Conservation (phyloP, 2,797 vertebrate species). For the Danio jaintianensis region DNA sequence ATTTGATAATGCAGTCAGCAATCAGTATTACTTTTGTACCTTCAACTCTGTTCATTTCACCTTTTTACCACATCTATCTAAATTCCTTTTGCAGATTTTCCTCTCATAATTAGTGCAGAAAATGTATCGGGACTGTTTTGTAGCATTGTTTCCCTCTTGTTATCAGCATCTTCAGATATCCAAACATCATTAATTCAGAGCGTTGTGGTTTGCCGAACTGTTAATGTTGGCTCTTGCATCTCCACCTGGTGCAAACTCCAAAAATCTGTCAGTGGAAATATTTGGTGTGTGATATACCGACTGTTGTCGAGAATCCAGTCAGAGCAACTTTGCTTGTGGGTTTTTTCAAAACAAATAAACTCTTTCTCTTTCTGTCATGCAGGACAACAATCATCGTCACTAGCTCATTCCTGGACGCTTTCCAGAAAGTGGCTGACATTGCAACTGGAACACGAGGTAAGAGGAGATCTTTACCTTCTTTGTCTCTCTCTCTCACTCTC, state of each 20-base stretch:
- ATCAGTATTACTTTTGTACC: background rate
- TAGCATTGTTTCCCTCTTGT: background rate
- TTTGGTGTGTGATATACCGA: conserved; percentile 11
- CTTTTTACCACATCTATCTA: background rate
- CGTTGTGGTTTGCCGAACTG: background rate
- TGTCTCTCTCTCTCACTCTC: conserved; percentile 10
- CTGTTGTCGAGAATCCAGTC: conserved; percentile 50
- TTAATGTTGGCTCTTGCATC: background rate
- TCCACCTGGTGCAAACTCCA: conserved; percentile 15
- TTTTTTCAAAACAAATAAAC: background rate
- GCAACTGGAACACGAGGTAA: conserved; percentile 84
- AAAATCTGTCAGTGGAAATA: conserved; percentile 28
- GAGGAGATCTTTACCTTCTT: background rate
- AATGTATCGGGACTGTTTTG: background rate
- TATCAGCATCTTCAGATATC: conserved; percentile 1
- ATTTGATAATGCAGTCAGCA: conserved; percentile 11
- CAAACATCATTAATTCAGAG: conserved; percentile 1
- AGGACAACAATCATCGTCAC: conserved; percentile 83
- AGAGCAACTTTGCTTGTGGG: background rate
- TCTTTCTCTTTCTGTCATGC: conserved; percentile 49
- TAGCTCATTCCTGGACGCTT: conserved; percentile 84
- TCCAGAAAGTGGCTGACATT: conserved; percentile 88
- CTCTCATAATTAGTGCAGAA: background rate
- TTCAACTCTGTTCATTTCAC: background rate
- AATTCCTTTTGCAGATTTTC: background rate